Base-by-base conservation (phyloP, 2,888 invertebrate genomes). In the Brachyopa scutellaris region DNA sequence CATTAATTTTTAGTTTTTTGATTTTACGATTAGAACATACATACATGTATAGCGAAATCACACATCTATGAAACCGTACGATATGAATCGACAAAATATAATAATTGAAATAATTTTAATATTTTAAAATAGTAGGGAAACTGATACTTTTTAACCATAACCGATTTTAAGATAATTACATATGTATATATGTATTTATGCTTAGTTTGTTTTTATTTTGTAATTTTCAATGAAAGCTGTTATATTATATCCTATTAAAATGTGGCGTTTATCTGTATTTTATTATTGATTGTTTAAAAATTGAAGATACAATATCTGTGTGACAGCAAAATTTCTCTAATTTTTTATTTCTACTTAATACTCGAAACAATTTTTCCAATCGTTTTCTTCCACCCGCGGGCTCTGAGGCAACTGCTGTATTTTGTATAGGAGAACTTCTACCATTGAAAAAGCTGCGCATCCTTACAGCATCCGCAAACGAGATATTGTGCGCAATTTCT, bases 311-410 rank as follows among this genome's bases (percentile, higher is more conserved):
- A 69, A 11, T 33, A 47, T 62, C 26, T 53, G 42, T 69, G 40
- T 26, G 13, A 53, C 15, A 57, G 40, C 21, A 49, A 51, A 55
- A 23, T 62, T 21, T 73, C 29, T 51, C 15, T 57, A 29, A 6
- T 26, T 42, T 9, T 45, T 33, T 40, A 29, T 40, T 73, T 70
- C 19, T 26, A 70, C 49, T 45, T 17, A 61, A 51, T 61, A 51
- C 55, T 59, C 88, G 89, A 90, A 88, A 89, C 89, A 88, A 87
- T 87, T 85, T 86, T 86, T 88, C 89, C 88, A 90, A 89, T 88
- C 90, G 91, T 88, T 90, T 90, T 90, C 89, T 90, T 90, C 91
- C 88, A 90, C 89, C 90, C 90, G 91, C 90, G 90, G 90, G 90
- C 90, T 90, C 90, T 90, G 89, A 90, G 90, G 90, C 91, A 90